A percentile compares a stretch with the other conserved stretches of the same genome.
Evolutionary conservation across 2,113 vertebrate genomes (phyloP).

Genomic region (Noctilio leporinus): DNA sequence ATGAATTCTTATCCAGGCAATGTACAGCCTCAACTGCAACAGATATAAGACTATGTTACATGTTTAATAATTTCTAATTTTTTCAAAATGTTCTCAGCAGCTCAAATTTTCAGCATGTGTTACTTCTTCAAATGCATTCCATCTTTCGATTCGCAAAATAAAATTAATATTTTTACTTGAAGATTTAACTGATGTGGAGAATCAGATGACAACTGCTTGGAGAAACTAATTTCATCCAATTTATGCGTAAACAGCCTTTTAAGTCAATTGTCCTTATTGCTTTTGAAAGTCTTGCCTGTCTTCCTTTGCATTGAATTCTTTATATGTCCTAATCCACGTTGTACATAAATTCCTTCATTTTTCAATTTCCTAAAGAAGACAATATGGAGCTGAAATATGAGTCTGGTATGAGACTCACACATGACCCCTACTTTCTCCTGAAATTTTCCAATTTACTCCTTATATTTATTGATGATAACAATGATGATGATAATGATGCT

Average conservation of each 20-base stretch:
- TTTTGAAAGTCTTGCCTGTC: neutral
- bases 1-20: neutral
- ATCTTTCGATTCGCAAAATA: conserved; percentile 26
- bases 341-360: neutral
- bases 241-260: neutral
- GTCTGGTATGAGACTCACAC: fast-evolving
- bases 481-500: neutral
- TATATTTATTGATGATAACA: neutral
- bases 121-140: conserved; percentile 5
- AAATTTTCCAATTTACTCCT: neutral
- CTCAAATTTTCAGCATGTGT: conserved; percentile 24
- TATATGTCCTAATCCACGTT: neutral
- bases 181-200: neutral
- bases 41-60: neutral
- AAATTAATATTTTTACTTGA: conserved; percentile 31
- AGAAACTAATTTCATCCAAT: conserved; percentile 7
- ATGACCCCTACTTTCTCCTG: neutral
- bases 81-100: conserved; percentile 7
- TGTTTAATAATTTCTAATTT: conserved; percentile 48
- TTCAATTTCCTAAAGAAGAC: neutral
- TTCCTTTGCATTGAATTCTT: neutral
- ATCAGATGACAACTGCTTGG: neutral
- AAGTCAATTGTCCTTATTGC: neutral
- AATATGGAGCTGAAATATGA: too few species aligned
- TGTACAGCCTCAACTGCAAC: conserved; percentile 31